Percentiles rank a stretch among this genome's conserved stretches.
phyloP scores from a whole-genome alignment of 2,113 vertebrate species.

The Crotalus helleri region DNA sequence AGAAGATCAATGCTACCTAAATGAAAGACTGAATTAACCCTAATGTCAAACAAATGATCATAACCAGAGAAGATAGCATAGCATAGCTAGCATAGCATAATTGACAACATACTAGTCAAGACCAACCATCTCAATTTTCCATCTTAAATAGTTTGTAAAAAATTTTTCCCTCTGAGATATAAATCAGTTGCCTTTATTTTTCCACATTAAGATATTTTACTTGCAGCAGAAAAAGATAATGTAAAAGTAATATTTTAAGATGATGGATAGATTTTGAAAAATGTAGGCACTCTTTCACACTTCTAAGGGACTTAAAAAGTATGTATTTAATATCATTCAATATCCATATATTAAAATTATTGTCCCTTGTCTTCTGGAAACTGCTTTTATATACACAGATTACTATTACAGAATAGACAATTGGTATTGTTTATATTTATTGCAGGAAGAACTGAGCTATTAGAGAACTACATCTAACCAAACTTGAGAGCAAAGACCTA shows the following conservation, averaged over 20 bases:
- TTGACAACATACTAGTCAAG: not conserved
- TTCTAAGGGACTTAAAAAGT: conserved; percentile 16
- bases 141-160: not conserved
- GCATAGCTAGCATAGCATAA: not conserved
- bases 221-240: conserved; percentile 6
- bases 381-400: not conserved
- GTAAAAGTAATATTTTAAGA: conserved; percentile 7
- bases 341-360: conserved; percentile 18
- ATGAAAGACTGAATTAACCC: not conserved
- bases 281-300: conserved; percentile 23
- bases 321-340: not conserved
- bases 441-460: conserved; percentile 7
- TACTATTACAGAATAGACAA: conserved; percentile 10
- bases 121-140: conserved; percentile 6
- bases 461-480: conserved; percentile 11
- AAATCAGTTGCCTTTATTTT: conserved; percentile 18
- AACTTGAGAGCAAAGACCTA: not conserved
- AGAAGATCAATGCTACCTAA: not conserved
- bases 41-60: not conserved
- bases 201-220: conserved; percentile 17
- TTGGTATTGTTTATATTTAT: conserved; percentile 27
- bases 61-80: not conserved
- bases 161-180: not conserved
- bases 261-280: conserved; percentile 20
- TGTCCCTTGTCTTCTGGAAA: conserved; percentile 14